Conservation (phyloP, 2,113 vertebrate genomes). For the Brachypteracias leptosomus region DNA sequence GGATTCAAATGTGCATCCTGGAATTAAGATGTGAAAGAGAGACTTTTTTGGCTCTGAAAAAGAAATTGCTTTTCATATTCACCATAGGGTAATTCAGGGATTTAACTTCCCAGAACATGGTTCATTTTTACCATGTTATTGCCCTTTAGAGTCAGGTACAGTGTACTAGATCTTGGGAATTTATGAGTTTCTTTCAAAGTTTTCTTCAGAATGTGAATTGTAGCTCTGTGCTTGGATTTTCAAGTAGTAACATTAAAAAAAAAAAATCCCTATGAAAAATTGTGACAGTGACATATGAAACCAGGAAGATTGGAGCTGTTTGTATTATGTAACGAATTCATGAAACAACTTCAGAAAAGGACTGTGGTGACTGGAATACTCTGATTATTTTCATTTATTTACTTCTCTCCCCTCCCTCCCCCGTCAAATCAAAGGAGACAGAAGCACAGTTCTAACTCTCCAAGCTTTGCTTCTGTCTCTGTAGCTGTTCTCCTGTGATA, state of each 20-base stretch:
- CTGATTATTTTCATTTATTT: not conserved
- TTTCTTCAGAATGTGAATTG: not conserved
- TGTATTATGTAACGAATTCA: not conserved
- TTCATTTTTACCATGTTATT: not conserved
- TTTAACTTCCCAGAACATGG: not conserved
- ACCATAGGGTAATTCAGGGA: not conserved
- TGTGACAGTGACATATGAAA: not conserved
- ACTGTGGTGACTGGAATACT: not conserved
- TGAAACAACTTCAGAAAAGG: not conserved
- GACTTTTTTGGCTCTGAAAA: not conserved
- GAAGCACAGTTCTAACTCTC: not conserved
- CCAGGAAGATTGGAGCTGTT: not conserved
- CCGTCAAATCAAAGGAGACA: not conserved
- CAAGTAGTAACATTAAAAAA: not conserved
- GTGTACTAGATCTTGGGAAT: not conserved
- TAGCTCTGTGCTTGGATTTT: not conserved
- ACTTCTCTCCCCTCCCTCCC: not conserved
- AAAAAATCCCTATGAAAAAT: not conserved
- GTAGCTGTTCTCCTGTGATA: not conserved
- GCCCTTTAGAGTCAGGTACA: not conserved
- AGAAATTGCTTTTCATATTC: not conserved
- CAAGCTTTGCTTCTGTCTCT: not conserved
- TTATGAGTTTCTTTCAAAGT: not conserved
- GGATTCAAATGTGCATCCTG: not conserved
- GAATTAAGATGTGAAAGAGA: not conserved